phyloP scores from a whole-genome alignment of 1,140 invertebrate species.

The Drosophila kurseongensis region DNA sequence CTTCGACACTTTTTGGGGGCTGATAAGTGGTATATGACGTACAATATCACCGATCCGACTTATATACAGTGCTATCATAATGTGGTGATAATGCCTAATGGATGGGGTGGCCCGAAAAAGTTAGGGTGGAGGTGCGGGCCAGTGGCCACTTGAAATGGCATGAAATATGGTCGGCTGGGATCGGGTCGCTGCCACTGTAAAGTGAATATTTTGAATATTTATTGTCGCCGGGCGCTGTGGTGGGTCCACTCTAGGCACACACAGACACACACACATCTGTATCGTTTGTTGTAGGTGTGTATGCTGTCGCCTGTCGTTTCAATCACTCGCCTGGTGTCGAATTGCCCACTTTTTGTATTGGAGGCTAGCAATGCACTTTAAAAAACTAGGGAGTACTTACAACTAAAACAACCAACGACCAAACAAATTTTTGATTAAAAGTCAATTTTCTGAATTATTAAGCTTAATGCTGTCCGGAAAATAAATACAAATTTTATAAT shows the following conservation, averaged over 20 bases:
- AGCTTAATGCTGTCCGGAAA: too few relatives aligned
- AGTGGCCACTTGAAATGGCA: slow-evolving; percentile 44
- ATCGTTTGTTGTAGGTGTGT: slow-evolving; percentile 58
- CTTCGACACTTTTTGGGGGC: slow-evolving; percentile 3
- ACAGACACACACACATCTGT: neutral
- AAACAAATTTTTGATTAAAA: too few relatives aligned
- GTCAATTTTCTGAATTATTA: too few relatives aligned
- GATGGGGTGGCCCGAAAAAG: slow-evolving; percentile 7
- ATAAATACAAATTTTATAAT: too few relatives aligned
- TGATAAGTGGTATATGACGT: slow-evolving; percentile 23
- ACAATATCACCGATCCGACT: slow-evolving; percentile 9
- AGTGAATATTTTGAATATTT: slow-evolving; percentile 72
- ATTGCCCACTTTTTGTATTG: slow-evolving; percentile 30
- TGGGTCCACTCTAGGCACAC: slow-evolving; percentile 45
- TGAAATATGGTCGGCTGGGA: slow-evolving; percentile 38
- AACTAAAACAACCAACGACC: too few relatives aligned
- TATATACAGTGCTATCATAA: slow-evolving; percentile 29
- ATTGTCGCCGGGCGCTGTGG: slow-evolving; percentile 59
- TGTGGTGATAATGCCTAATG: slow-evolving; percentile 34
- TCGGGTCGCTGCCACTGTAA: slow-evolving; percentile 70
- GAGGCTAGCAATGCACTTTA: slow-evolving; percentile 5
- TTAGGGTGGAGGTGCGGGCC: neutral
- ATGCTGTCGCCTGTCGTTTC: slow-evolving; percentile 58
- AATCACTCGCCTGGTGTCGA: slow-evolving; percentile 62
- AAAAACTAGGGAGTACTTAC: too few relatives aligned